phyloP scores from a whole-genome alignment of 2,888 invertebrate genomes.

The Plebejus melissa region DNA sequence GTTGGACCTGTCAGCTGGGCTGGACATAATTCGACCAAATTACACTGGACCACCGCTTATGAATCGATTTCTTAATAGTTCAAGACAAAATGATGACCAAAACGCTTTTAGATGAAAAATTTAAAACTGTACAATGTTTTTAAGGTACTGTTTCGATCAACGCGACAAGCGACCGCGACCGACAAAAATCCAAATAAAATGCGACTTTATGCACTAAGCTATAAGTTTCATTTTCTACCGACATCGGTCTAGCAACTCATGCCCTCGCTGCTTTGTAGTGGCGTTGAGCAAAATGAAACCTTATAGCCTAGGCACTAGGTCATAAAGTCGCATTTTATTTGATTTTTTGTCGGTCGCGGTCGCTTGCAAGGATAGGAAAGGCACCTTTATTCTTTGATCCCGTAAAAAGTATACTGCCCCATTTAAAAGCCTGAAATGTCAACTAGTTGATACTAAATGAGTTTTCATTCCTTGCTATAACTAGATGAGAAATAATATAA shows the following conservation, averaged over 20 bases:
- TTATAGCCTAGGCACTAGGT: background rate
- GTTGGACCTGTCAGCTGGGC: no score
- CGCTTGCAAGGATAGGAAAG: no score
- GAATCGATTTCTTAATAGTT: background rate
- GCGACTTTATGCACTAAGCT: no score
- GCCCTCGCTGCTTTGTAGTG: no score
- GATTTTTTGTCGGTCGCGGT: no score
- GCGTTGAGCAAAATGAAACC: no score
- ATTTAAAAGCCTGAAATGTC: background rate
- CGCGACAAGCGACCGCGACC: no score
- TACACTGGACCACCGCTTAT: background rate
- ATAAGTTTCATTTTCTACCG: no score
- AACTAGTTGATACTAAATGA: background rate
- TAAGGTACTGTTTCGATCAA: no score
- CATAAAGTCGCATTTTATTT: no score
- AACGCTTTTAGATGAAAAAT: background rate
- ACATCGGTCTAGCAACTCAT: no score
- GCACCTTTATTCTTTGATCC: background rate
- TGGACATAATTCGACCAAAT: background rate
- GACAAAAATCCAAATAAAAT: no score
- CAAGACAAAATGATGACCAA: background rate
- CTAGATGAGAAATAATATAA: background rate
- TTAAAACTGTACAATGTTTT: background rate
- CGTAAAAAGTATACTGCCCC: background rate
- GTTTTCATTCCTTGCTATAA: background rate